A percentile compares a stretch with the other conserved stretches of the same genome.
Conservation (phyloP, 92 coral and sea anemone genomes). For the Epizoanthus illoricatus region DNA sequence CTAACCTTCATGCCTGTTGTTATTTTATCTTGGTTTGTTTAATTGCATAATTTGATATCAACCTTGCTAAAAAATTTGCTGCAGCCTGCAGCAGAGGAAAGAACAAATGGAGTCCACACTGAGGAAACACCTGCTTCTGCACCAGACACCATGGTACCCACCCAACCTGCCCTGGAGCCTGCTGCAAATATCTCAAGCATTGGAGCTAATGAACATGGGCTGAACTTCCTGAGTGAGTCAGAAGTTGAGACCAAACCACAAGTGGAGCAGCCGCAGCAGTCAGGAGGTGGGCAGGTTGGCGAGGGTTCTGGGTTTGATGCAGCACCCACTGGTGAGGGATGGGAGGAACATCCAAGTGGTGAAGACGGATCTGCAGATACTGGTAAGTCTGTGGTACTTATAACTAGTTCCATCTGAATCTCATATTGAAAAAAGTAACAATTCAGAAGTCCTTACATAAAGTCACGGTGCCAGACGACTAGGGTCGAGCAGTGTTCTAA, state of each 20-base stretch:
- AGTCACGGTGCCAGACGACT: no score
- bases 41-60: background rate
- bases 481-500: no score
- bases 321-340: slow-evolving; percentile 48
- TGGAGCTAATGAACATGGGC: slow-evolving; percentile 94
- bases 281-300: slow-evolving; percentile 24
- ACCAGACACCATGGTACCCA: background rate
- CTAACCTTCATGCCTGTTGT: no score
- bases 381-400: slow-evolving; percentile 36
- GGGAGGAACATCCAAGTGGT: slow-evolving; percentile 47
- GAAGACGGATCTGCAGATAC: slow-evolving; percentile 15
- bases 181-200: slow-evolving; percentile 57
- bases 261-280: slow-evolving; percentile 50
- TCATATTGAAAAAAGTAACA: background rate
- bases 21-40: no score
- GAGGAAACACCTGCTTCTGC: slow-evolving; percentile 15
- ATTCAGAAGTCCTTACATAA: no score
- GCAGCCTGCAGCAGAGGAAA: slow-evolving; percentile 43
- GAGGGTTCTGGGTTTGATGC: slow-evolving; percentile 34
- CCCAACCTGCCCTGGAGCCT: slow-evolving; percentile 23
- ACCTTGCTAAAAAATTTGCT: background rate
- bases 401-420: background rate
- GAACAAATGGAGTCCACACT: slow-evolving; percentile 46
- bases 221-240: slow-evolving; percentile 91
- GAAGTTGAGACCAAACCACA: slow-evolving; percentile 74